Base-by-base conservation (phyloP, 2,797 vertebrate genomes). In the Tangara arthus region DNA sequence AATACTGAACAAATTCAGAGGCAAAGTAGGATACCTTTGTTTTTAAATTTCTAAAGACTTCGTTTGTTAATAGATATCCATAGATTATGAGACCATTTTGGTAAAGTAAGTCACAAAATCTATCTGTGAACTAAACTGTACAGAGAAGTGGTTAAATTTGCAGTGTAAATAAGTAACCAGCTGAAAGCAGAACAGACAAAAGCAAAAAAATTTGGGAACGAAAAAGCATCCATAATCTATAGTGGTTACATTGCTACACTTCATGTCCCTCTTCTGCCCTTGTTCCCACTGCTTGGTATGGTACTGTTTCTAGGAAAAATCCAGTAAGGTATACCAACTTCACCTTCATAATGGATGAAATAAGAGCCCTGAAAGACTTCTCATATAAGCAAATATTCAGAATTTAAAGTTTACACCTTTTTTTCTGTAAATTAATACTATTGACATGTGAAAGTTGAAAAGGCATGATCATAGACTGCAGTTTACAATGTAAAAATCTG, bases 31-130 rank as follows among this genome's bases (percentile, higher is more conserved):
- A 50, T 84, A 89, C 44, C 66, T 68, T 91, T 17, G 2, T 81
- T 72, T 84, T 30, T 70, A n/a, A 82, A 89, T 87, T 95, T 91
- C 56, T 84, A 63, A 89, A 91, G 63, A 61, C 44, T 82, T 93
- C 28, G 77, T 61, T 94, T 80, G 47, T 66, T 35, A 93, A 87
- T 72, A 75, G 55, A 71, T 61, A 69, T 39, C 72, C 27, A 35
- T 3, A 69, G 42, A 75, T 52, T 79, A 82, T 71, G 46, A 60
- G 66, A 71, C 9, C n/a, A 57, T 83, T 72, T 57, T 65, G 20
- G 46, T 61, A 69, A 61, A 78, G 50, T 69, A 94, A 35, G 20
- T 66, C 47, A 90, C 12, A 89, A 86, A 92, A 84, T 6, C 19
- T 76, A 20, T 35, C 41, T 89, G 4, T 57, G 44, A 92, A 61